These are phyloP conservation scores for Drosophila bocki DNA, from an alignment of 1,140 invertebrate genomes.

Conservation along the genomic window DNA sequence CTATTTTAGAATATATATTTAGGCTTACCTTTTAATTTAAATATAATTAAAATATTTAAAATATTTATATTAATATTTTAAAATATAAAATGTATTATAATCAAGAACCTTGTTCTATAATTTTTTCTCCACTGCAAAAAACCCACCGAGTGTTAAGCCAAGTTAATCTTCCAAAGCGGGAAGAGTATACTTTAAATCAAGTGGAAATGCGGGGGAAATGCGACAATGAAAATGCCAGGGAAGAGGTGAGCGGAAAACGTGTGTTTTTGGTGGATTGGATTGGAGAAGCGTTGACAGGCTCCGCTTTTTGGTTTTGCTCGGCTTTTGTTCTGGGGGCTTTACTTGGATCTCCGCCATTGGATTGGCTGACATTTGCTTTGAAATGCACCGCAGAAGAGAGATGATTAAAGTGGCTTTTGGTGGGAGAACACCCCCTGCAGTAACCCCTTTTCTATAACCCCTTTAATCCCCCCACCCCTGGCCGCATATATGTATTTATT, in stretches of 20 bases:
- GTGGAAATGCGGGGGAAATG: not conserved
- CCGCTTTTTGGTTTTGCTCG: constrained; percentile 28
- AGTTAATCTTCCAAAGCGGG: constrained; percentile 38
- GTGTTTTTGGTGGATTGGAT: constrained; percentile 30
- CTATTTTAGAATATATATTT: not conserved
- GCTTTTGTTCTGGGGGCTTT: constrained; percentile 35
- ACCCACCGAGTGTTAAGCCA: constrained; percentile 33
- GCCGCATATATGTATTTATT: constrained; percentile 29
- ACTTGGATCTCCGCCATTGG: constrained; percentile 46
- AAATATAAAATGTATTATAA: no score
- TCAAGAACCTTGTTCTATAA: not conserved
- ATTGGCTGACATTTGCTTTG: constrained; percentile 61
- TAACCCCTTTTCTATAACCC: not conserved
- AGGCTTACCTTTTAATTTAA: no score
- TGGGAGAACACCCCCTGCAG: constrained; percentile 3
- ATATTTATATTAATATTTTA: not conserved
- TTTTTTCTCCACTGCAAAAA: constrained; percentile 14
- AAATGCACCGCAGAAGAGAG: constrained; percentile 71
- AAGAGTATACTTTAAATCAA: constrained; percentile 5
- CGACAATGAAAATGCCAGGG: not conserved
- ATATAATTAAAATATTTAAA: not conserved
- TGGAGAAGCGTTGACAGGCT: constrained; percentile 46
- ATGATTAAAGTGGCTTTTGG: constrained; percentile 78
- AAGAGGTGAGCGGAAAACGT: not conserved
- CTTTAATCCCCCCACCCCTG: not conserved